phyloP scores from a whole-genome alignment of 2,797 vertebrate genomes.

The Eulemur coronatus region DNA sequence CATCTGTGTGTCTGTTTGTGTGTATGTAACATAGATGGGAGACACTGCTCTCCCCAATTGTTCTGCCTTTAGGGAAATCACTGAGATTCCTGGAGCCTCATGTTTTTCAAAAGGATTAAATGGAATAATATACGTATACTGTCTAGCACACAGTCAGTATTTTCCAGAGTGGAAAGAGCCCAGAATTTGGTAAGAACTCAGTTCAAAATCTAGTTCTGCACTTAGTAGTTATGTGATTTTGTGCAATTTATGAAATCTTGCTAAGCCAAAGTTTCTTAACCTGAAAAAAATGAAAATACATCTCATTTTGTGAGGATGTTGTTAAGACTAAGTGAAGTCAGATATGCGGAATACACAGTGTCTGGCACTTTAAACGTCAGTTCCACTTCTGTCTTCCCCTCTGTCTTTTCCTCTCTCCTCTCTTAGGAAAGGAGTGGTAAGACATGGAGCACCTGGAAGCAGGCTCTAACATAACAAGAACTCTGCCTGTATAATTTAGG shows the following conservation, averaged over 20 bases:
- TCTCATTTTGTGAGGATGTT: background rate
- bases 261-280: background rate
- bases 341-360: background rate
- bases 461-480: background rate
- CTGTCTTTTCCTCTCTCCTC: background rate
- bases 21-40: background rate
- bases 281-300: background rate
- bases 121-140: background rate
- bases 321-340: background rate
- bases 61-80: background rate
- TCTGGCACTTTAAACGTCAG: background rate
- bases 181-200: background rate
- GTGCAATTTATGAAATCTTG: background rate
- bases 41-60: background rate
- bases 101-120: background rate
- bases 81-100: background rate
- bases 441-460: background rate
- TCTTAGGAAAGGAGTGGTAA: background rate
- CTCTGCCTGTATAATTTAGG: background rate
- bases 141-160: background rate
- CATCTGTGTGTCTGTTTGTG: background rate
- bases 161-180: background rate
- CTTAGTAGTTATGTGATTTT: background rate
- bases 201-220: background rate
- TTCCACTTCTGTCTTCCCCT: background rate